phyloP scores from a whole-genome alignment of 2,888 invertebrate genomes.

The Thecocarcelia acutangulata region DNA sequence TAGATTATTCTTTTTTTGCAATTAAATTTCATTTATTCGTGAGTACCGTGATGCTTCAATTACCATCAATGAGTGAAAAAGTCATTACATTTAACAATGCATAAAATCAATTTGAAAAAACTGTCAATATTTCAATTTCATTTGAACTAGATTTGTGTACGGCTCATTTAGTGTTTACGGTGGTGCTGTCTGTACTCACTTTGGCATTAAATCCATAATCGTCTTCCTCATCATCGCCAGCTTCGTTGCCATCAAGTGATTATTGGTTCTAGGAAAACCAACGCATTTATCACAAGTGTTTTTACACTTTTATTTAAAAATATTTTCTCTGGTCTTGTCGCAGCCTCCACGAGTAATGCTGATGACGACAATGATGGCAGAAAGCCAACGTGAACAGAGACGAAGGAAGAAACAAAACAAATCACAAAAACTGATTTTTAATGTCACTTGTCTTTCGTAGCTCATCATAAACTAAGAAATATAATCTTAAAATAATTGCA shows the following conservation, averaged over 20 bases:
- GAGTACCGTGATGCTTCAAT: constrained; percentile 58
- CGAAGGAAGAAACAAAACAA: constrained; percentile 14
- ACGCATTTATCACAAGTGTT: constrained; percentile 55
- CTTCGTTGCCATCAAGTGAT: constrained; percentile 26
- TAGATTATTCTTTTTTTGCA: constrained; percentile 17
- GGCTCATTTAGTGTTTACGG: constrained; percentile 63
- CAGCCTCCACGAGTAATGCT: constrained; percentile 15
- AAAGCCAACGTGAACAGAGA: constrained; percentile 44
- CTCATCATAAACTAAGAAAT: constrained; percentile 61
- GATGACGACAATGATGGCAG: constrained; percentile 59
- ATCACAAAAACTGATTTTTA: constrained; percentile 46
- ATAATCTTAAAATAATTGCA: constrained; percentile 67
- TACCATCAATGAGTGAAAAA: constrained; percentile 62
- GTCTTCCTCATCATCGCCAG: constrained; percentile 24
- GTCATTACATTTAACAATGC: constrained; percentile 65
- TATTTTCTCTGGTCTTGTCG: constrained; percentile 4
- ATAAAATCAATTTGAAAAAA: constrained; percentile 63
- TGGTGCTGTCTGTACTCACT: constrained; percentile 33
- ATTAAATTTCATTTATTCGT: constrained; percentile 52
- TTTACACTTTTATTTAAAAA: constrained; percentile 17
- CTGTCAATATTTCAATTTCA: constrained; percentile 67
- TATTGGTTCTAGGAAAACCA: constrained; percentile 51
- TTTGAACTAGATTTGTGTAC: constrained; percentile 64
- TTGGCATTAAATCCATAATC: constrained; percentile 19
- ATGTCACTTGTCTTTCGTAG: constrained; percentile 65